Percentiles rank a stretch among this genome's conserved stretches.
These are phyloP conservation scores for Drosophila gunungcola DNA, from an alignment of 1,140 invertebrate genomes.

Conservation along the genomic window DNA sequence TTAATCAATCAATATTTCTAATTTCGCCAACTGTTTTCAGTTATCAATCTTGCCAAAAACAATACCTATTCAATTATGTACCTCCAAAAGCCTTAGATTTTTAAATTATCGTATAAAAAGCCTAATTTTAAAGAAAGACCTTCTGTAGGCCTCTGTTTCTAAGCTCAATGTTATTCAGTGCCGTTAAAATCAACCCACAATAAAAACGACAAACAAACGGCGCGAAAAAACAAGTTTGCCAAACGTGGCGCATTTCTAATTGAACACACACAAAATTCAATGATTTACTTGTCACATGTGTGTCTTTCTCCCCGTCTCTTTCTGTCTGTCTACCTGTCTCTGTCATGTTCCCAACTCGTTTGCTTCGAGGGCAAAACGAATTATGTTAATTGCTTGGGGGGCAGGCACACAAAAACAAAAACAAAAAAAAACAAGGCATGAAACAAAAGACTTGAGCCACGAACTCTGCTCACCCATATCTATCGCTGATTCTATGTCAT, in stretches of 20 bases:
- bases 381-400: constrained; percentile 62
- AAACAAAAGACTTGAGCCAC: constrained; percentile 71
- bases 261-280: constrained; percentile 63
- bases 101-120: background rate
- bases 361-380: constrained; percentile 53
- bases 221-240: constrained; percentile 70
- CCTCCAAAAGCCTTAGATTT: background rate
- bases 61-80: background rate
- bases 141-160: constrained; percentile 18
- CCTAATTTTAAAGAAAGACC: background rate
- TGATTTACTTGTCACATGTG: constrained; percentile 69
- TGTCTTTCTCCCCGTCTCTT: constrained; percentile 29
- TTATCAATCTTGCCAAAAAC: background rate
- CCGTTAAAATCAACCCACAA: constrained; percentile 39
- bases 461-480: constrained; percentile 80
- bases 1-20: constrained; percentile 18
- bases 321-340: constrained; percentile 18
- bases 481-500: constrained; percentile 72
- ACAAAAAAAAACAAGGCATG: background rate
- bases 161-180: constrained; percentile 60
- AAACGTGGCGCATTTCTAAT: constrained; percentile 76
- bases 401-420: constrained; percentile 1
- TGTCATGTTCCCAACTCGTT: constrained; percentile 8
- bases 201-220: constrained; percentile 39
- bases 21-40: background rate